Conservation (phyloP, 2,113 vertebrate species). For the Eonycteris spelaea region DNA sequence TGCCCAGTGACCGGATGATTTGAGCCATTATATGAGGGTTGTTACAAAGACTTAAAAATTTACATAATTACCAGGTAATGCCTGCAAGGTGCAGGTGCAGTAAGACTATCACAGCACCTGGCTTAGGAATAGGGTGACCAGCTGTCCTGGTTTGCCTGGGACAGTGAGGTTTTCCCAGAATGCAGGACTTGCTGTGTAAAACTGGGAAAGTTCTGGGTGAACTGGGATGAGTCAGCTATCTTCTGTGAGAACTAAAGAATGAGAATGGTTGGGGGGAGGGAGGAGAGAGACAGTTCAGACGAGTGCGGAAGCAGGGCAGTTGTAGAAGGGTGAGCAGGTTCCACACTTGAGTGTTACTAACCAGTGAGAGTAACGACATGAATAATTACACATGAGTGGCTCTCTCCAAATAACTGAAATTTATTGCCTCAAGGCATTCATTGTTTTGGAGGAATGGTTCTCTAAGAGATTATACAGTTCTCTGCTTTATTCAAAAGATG, state of each 20-base stretch:
- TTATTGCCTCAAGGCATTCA: background rate
- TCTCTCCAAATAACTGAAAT: slow-evolving; percentile 41
- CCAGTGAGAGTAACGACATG: background rate
- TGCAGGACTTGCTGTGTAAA: background rate
- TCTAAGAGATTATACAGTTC: background rate
- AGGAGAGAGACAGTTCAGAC: background rate
- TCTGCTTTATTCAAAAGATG: background rate
- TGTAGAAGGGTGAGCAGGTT: background rate
- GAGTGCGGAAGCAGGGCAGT: background rate
- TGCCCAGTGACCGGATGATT: background rate
- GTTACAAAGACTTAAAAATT: background rate
- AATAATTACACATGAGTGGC: slow-evolving; percentile 46
- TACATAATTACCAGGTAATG: background rate
- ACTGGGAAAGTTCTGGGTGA: background rate
- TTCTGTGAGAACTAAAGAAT: background rate
- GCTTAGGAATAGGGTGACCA: background rate
- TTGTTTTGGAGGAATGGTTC: slow-evolving; percentile 22
- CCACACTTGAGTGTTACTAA: background rate
- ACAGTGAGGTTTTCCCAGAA: background rate
- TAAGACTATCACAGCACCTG: background rate
- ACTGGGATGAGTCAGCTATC: background rate
- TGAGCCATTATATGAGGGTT: background rate
- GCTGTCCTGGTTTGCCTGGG: background rate
- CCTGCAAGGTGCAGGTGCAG: background rate
- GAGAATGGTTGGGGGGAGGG: no score